These are phyloP conservation scores for Ostrea edulis DNA, from an alignment of 1,140 invertebrate genomes.

Conservation along the genomic window DNA sequence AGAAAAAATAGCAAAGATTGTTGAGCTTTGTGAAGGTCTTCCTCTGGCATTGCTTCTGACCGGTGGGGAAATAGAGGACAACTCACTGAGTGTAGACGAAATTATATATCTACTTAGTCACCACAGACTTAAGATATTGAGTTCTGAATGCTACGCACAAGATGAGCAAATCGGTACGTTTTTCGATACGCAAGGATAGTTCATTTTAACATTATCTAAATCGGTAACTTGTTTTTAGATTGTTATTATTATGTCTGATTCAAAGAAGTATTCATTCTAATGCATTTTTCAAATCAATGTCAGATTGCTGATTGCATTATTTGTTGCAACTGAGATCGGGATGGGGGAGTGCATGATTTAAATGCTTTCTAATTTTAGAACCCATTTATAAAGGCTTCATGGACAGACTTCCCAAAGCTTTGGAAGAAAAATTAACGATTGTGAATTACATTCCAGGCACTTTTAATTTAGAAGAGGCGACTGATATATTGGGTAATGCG, in stretches of 20 bases:
- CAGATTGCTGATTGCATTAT: no score
- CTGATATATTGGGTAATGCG: conserved; percentile 27
- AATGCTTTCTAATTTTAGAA: conserved; percentile 28
- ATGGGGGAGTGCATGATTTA: no score
- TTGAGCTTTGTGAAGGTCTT: conserved; percentile 49
- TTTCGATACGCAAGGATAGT: no score
- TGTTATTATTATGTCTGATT: no score
- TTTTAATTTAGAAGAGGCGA: conserved; percentile 43
- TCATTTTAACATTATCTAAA: no score
- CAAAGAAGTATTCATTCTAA: no score
- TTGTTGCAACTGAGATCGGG: no score
- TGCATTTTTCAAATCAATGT: no score
- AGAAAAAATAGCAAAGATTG: conserved; percentile 32
- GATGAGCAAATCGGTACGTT: conserved; percentile 44
- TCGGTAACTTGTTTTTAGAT: no score
- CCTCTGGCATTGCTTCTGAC: conserved; percentile 50
- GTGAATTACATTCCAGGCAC: conserved; percentile 53
- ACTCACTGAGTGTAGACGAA: conserved; percentile 1
- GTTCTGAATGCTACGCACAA: conserved; percentile 42
- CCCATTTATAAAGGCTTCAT: conserved; percentile 50
- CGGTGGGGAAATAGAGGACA: conserved; percentile 39
- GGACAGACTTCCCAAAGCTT: conserved; percentile 45
- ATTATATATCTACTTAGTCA: conserved; percentile 43
- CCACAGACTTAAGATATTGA: conserved; percentile 39
- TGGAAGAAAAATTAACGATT: conserved; percentile 38